phyloP scores from a whole-genome alignment of 2,797 vertebrate species.

The Anguilla pacifica region DNA sequence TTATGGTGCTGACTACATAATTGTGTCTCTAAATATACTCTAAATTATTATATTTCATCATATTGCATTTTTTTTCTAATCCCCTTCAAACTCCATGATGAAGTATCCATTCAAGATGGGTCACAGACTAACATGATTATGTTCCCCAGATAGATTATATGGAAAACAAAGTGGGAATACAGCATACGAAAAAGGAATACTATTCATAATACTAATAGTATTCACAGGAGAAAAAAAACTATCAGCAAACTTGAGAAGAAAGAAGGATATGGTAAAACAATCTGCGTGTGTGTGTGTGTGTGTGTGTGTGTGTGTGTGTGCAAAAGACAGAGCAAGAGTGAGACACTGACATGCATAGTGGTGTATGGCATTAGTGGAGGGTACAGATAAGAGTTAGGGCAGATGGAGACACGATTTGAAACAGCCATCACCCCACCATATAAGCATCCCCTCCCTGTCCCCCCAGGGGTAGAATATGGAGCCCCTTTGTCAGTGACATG shows the following conservation, averaged over 20 bases:
- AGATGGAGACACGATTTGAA: background rate
- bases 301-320: background rate
- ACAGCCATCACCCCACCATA: background rate
- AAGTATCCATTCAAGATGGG: background rate
- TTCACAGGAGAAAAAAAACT: background rate
- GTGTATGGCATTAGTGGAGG: background rate
- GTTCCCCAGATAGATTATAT: background rate
- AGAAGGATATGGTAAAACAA: background rate
- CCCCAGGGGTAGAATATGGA: background rate
- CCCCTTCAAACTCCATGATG: background rate
- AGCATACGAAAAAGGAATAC: too few relatives aligned
- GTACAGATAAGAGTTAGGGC: background rate
- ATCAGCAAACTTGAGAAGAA: background rate
- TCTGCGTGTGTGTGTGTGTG: background rate
- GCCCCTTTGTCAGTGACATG: background rate
- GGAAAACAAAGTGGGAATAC: background rate
- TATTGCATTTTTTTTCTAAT: background rate
- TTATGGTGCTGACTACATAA: background rate
- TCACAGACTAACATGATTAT: background rate
- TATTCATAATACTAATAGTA: too few relatives aligned
- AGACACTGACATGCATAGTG: background rate
- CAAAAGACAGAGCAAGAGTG: background rate
- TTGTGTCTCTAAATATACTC: background rate
- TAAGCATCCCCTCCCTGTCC: background rate
- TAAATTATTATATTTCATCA: background rate